Conservation (phyloP, 2,113 vertebrate species). For the Ochotona princeps region DNA sequence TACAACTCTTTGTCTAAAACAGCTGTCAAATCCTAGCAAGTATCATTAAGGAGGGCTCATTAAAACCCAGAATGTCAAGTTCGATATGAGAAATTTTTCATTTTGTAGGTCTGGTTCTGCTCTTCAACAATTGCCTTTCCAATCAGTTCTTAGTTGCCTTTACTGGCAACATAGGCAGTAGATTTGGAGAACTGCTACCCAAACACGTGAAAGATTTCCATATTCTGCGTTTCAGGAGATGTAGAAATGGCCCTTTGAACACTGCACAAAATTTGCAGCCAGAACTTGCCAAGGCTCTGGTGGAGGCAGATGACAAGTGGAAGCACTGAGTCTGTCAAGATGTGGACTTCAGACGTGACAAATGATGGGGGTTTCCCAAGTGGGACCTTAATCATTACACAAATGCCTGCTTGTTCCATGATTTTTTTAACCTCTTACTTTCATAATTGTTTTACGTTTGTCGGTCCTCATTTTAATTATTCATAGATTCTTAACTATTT, state of each 20-base stretch:
- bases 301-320: neutral
- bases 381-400: no score
- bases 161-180: neutral
- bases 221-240: neutral
- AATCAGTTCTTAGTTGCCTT: neutral
- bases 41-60: neutral
- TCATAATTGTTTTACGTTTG: neutral
- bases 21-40: neutral
- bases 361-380: no score
- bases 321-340: neutral
- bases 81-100: neutral
- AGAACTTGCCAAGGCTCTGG: neutral
- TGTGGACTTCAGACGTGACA: no score
- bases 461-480: neutral
- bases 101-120: neutral
- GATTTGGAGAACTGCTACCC: neutral
- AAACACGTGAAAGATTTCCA: neutral
- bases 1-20: neutral
- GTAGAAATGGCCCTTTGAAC: accelerated
- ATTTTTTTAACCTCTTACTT: neutral
- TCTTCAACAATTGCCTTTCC: neutral
- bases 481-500: neutral
- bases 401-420: neutral
- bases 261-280: neutral
- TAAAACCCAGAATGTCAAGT: neutral